Conservation (phyloP, 1,140 invertebrate species). For the Panagrolaimus sp. region DNA sequence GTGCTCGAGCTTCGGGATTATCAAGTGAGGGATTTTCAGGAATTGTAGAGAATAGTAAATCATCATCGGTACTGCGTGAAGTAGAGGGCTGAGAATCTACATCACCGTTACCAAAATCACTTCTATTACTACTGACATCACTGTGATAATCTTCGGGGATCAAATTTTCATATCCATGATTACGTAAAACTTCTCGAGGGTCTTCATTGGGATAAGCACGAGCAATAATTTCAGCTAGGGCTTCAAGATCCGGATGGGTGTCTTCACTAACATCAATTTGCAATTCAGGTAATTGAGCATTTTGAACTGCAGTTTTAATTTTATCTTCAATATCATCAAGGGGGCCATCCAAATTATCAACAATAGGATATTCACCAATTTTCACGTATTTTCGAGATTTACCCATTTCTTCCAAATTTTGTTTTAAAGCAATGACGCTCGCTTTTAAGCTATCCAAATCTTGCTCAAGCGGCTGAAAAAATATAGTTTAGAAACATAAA, state of each 20-base stretch:
- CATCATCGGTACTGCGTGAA: slow-evolving; percentile 18
- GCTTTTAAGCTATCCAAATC: slow-evolving; percentile 11
- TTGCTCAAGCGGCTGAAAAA: not conserved
- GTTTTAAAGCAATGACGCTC: slow-evolving; percentile 3
- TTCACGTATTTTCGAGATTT: slow-evolving; percentile 20
- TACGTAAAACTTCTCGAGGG: slow-evolving; percentile 45
- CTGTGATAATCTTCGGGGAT: slow-evolving; percentile 27
- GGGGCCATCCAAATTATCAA: not conserved
- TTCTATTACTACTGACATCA: slow-evolving; percentile 20
- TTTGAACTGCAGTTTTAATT: not conserved
- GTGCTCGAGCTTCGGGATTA: slow-evolving; percentile 21
- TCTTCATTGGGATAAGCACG: slow-evolving; percentile 46
- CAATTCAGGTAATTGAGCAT: not conserved
- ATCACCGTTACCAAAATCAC: slow-evolving; percentile 10
- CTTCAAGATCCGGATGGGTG: slow-evolving; percentile 39
- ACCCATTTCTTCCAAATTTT: not conserved
- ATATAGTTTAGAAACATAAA: not conserved
- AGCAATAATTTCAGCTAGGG: slow-evolving; percentile 50
- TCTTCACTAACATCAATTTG: slow-evolving; percentile 16
- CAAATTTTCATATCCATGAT: slow-evolving; percentile 42
- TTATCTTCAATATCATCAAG: slow-evolving; percentile 18
- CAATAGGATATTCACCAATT: slow-evolving; percentile 14
- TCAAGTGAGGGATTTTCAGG: slow-evolving; percentile 27
- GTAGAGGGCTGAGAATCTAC: slow-evolving; percentile 18
- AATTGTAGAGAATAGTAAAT: slow-evolving; percentile 11